These are phyloP conservation scores for Troglohyphantes excavatus DNA, from an alignment of 2,888 invertebrate species.

Conservation along the genomic window DNA sequence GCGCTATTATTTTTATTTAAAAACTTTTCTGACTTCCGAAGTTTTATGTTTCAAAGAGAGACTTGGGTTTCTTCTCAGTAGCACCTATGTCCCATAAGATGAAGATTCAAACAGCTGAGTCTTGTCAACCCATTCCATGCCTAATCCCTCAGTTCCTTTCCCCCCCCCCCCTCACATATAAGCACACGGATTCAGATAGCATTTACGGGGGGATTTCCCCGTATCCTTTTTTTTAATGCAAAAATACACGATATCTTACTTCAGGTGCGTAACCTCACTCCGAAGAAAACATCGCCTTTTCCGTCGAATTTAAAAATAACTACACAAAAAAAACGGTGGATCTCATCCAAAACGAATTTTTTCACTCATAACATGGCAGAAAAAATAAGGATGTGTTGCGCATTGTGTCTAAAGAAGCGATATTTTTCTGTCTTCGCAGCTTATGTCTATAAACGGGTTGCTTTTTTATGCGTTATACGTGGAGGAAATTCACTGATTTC, in stretches of 20 bases:
- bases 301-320: slow-evolving; percentile 41
- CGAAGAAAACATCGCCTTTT: slow-evolving; percentile 34
- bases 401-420: slow-evolving; percentile 22
- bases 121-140: not conserved
- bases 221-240: not conserved
- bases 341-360: slow-evolving; percentile 9
- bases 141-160: not conserved
- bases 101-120: not conserved
- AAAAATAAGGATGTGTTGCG: slow-evolving; percentile 21
- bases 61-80: too few species aligned
- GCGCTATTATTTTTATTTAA: too few species aligned
- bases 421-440: slow-evolving; percentile 23
- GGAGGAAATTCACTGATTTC: slow-evolving; percentile 56
- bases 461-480: slow-evolving; percentile 17
- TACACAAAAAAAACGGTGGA: slow-evolving; percentile 17
- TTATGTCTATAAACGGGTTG: slow-evolving; percentile 36
- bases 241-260: not conserved
- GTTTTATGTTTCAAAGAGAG: too few species aligned
- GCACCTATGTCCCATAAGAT: too few species aligned
- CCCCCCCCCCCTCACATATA: not conserved
- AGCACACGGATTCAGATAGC: not conserved
- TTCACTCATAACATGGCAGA: not conserved
- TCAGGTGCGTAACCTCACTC: slow-evolving; percentile 39
- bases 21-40: too few species aligned
- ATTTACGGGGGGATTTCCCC: not conserved